Percentiles rank a stretch among this genome's conserved stretches.
Evolutionary conservation across 2,888 invertebrate species (phyloP).

Genomic region (Belgica antarctica): DNA sequence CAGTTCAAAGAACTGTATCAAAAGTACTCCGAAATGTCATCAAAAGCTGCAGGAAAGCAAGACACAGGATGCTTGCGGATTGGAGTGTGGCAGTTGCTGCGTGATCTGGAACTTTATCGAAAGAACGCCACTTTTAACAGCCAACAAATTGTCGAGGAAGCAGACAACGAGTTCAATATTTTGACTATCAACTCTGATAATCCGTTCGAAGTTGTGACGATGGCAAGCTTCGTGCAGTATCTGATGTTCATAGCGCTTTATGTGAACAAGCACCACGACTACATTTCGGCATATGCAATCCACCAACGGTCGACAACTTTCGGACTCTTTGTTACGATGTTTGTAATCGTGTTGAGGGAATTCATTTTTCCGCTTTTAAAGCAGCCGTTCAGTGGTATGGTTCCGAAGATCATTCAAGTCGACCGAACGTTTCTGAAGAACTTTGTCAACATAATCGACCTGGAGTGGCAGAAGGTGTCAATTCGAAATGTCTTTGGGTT

Average conservation of each 20-base stretch:
- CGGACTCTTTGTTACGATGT: slow-evolving; percentile 34
- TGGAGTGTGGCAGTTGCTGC: slow-evolving; percentile 28
- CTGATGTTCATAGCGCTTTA: slow-evolving; percentile 7
- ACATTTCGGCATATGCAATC: slow-evolving; percentile 9
- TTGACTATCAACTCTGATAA: background rate
- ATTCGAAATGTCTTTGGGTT: slow-evolving; percentile 19
- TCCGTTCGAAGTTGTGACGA: slow-evolving; percentile 36
- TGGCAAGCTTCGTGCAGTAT: slow-evolving; percentile 22
- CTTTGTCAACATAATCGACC: slow-evolving; percentile 21
- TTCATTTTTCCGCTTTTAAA: background rate
- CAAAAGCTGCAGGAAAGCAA: background rate
- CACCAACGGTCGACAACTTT: slow-evolving; percentile 29
- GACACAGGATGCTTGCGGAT: background rate
- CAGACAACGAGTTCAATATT: slow-evolving; percentile 25
- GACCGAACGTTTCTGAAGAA: slow-evolving; percentile 6
- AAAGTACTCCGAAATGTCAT: background rate
- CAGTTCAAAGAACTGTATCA: background rate
- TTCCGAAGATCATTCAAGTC: slow-evolving; percentile 21
- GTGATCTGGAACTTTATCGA: background rate
- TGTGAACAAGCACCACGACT: slow-evolving; percentile 4
- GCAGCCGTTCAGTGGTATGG: background rate
- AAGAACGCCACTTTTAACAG: slow-evolving; percentile 4
- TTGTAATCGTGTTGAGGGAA: slow-evolving; percentile 18
- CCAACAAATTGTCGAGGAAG: slow-evolving; percentile 6
- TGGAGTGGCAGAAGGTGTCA: background rate